Base-by-base conservation (phyloP, 2,113 vertebrate species). In the Phaethornis superciliosus region DNA sequence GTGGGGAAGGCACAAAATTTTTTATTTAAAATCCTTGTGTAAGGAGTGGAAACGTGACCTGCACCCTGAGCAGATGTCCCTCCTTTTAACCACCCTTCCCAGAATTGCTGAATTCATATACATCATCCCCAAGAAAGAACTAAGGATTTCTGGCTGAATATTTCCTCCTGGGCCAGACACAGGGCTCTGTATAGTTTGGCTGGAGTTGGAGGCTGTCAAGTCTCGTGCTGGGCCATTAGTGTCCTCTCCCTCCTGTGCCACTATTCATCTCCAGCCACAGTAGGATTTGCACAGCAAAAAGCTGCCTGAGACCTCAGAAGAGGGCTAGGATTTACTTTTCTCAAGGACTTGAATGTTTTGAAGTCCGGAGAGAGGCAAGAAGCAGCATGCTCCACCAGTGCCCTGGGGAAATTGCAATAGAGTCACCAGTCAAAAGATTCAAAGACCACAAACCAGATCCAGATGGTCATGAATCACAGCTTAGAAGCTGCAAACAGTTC, bases 391-490 rank as follows among this genome's bases (percentile, higher is more conserved):
- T 91, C 85, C 68, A 74, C 90, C 82, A 93, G 51, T 14, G 85
- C 95, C 94, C 37, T 0, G 0, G 12, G 92, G 85, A 94, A 74
- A 83, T 40, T 88, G 72, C 85, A 80, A 92, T n/a, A 77, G 87
- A 93, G 56, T 44, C 85, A 74, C 63, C 90, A 95, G 85, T 64
- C 55, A 90, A 88, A 88, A 83, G 79, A 30, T 88, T 95, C 71
- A 85, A 80, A 94, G 88, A 94, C 91, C 95, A 85, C 75, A 93
- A 95, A 96, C 62, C 81, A 96, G 75, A 68, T 70, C 62, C 96
- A 96, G 94, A 95, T 94, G 91, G 76, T 85, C 70, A 20, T 96
- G 89, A 95, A 95, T 93, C 87, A 94, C 58, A 51, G 65, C 70
- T 82, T 27, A 79, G 52, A 89, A 95, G 42, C 74, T 18, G 0